Conservation (phyloP, 2,113 vertebrate species). For the Promerops cafer region DNA sequence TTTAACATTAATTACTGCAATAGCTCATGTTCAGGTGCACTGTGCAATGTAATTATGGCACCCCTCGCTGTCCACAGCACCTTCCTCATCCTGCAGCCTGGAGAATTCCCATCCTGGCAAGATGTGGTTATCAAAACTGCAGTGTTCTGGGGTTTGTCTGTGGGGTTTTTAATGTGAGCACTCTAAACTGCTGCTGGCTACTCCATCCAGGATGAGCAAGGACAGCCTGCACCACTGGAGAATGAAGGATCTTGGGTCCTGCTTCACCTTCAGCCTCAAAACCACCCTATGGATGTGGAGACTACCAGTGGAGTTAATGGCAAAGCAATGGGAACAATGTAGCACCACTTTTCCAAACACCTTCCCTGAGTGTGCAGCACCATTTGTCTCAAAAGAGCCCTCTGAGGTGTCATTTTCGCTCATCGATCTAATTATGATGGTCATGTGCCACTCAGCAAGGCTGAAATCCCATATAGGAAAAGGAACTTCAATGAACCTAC, state of each 20-base stretch:
- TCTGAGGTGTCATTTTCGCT: neutral
- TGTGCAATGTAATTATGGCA: neutral
- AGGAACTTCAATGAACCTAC: neutral
- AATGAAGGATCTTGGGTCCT: too few relatives aligned
- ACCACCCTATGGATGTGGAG: neutral
- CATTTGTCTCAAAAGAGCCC: neutral
- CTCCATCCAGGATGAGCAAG: neutral
- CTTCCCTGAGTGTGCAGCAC: neutral
- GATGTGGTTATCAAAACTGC: neutral
- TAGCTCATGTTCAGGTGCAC: neutral
- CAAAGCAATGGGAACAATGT: neutral
- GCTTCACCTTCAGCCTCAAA: neutral
- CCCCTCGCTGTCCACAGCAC: neutral
- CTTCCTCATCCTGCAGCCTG: neutral
- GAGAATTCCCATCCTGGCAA: neutral
- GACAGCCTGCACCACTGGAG: neutral
- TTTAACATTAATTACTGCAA: conserved; percentile 23
- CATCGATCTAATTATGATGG: neutral
- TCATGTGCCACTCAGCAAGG: neutral
- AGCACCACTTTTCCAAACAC: neutral
- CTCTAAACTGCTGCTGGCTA: neutral
- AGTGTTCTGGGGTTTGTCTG: neutral
- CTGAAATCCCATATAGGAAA: neutral
- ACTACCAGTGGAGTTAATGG: neutral
- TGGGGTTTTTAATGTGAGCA: neutral